Evolutionary conservation across 2,797 vertebrate species (phyloP).

Genomic region (Melanotaenia nigrans): DNA sequence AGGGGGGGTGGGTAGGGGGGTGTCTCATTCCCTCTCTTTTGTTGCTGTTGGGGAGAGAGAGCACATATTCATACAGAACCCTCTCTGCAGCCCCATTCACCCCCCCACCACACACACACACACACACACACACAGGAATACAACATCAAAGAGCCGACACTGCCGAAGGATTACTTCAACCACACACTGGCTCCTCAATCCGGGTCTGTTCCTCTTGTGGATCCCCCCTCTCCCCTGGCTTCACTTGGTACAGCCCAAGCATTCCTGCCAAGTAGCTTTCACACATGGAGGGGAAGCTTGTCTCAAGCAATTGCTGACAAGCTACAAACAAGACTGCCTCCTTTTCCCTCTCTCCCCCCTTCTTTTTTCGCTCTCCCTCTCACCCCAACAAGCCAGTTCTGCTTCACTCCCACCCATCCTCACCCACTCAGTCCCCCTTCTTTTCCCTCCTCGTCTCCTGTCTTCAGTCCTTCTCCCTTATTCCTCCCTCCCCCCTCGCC

Average conservation of each 20-base stretch:
- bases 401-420: slow-evolving; percentile 11
- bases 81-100: slow-evolving; percentile 81
- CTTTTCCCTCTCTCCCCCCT: slow-evolving; percentile 72
- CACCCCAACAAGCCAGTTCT: slow-evolving; percentile 32
- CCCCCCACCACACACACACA: slow-evolving; percentile 61
- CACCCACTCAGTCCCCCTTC: slow-evolving; percentile 4
- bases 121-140: slow-evolving; percentile 71
- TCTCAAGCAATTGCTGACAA: slow-evolving; percentile 97
- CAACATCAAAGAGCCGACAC: slow-evolving; percentile 86
- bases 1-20: slow-evolving; percentile 36
- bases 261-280: slow-evolving; percentile 97
- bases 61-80: slow-evolving; percentile 82
- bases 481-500: slow-evolving; percentile 17
- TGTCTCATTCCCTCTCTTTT: slow-evolving; percentile 83
- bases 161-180: slow-evolving; percentile 89
- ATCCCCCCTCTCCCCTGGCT: slow-evolving; percentile 84
- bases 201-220: slow-evolving; percentile 82
- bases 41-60: slow-evolving; percentile 78
- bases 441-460: slow-evolving; percentile 1
- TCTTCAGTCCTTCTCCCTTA: slow-evolving; percentile 6
- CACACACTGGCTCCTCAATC: slow-evolving; percentile 90
- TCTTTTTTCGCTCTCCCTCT: slow-evolving; percentile 6
- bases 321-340: slow-evolving; percentile 94
- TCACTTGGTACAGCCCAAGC: slow-evolving; percentile 92
- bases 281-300: slow-evolving; percentile 93